Conservation (phyloP, 2,888 invertebrate genomes). For the Pheosia tremula region DNA sequence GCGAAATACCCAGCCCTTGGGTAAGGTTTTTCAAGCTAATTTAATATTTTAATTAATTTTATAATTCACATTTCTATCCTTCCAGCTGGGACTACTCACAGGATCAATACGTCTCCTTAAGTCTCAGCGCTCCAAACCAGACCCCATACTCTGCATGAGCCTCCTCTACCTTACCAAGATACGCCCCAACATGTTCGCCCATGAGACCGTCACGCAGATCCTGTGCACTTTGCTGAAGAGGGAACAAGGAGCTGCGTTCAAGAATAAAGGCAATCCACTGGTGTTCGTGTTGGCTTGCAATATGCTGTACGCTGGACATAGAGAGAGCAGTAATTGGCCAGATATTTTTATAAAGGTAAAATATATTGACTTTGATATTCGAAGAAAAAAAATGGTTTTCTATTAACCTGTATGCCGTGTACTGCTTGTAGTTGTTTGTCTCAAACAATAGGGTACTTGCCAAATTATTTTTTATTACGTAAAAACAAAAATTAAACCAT, state of each 20-base stretch:
- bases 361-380: background rate
- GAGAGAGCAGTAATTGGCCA: conserved; percentile 95
- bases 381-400: no score
- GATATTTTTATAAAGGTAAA: conserved; percentile 94
- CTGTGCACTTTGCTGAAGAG: conserved; percentile 92
- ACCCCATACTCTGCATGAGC: conserved; percentile 90
- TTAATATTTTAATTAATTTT: no score
- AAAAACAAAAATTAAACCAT: no score
- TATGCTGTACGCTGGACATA: conserved; percentile 91
- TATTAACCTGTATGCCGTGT: no score
- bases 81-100: conserved; percentile 89
- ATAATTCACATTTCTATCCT: background rate
- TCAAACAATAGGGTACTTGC: no score
- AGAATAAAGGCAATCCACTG: conserved; percentile 91
- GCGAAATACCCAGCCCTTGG: no score
- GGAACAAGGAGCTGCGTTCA: conserved; percentile 88
- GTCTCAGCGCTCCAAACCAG: conserved; percentile 92
- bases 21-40: no score
- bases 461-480: no score
- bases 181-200: conserved; percentile 90
- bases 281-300: conserved; percentile 94
- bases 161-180: conserved; percentile 92
- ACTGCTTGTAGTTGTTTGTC: no score
- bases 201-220: conserved; percentile 90
- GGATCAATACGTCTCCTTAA: conserved; percentile 93